Evolutionary conservation across 1,140 invertebrate genomes (phyloP).

Genomic region (Chrysomallon squamiferum): DNA sequence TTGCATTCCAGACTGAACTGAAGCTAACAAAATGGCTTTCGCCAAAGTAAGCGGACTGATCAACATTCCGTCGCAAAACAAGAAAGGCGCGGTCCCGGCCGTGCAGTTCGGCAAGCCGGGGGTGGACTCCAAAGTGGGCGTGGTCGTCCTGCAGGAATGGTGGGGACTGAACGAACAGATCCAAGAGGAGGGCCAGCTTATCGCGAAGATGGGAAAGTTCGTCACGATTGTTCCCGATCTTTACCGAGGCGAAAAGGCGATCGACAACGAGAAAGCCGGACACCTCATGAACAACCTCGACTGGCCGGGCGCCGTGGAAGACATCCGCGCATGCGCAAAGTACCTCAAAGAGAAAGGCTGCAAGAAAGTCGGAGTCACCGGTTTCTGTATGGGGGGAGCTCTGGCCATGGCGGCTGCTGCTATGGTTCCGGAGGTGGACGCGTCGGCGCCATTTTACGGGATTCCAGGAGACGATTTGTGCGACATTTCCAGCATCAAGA

Average conservation of each 20-base stretch:
- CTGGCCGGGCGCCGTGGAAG: constrained; percentile 54
- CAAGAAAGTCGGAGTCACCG: constrained; percentile 49
- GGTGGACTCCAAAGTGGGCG: neutral
- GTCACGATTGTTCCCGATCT: constrained; percentile 54
- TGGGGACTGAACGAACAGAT: constrained; percentile 61
- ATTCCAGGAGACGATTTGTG: constrained; percentile 35
- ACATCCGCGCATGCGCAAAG: constrained; percentile 49
- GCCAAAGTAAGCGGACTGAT: no score
- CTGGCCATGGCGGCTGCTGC: constrained; percentile 46
- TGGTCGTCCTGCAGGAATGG: constrained; percentile 47
- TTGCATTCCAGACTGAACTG: no score
- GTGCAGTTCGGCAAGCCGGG: no score
- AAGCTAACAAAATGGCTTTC: no score
- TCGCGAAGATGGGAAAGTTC: constrained; percentile 36
- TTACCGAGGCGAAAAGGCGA: constrained; percentile 55
- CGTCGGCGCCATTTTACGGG: constrained; percentile 56
- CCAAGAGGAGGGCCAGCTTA: constrained; percentile 37
- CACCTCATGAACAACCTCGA: constrained; percentile 55
- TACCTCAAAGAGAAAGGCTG: constrained; percentile 14
- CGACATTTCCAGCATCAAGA: constrained; percentile 45
- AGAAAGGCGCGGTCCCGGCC: no score
- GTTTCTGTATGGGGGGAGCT: constrained; percentile 59
- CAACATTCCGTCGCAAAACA: no score
- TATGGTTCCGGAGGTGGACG: constrained; percentile 37
- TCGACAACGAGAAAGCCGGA: constrained; percentile 49